Conservation (phyloP, 2,888 invertebrate species). For the Diarsia rubi region DNA sequence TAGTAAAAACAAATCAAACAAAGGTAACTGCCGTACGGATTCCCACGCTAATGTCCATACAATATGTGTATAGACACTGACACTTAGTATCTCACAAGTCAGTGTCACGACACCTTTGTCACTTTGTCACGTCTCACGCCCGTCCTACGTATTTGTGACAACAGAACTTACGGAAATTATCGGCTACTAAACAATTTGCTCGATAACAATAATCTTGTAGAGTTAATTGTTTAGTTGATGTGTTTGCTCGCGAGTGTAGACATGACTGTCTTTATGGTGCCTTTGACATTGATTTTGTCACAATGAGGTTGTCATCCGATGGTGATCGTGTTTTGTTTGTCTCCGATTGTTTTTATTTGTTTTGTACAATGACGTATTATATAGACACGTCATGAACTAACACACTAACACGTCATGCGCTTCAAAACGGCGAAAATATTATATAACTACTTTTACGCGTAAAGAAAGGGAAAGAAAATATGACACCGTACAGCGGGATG, state of each 20-base stretch:
- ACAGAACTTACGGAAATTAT: conserved; percentile 52
- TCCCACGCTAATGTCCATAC: conserved; percentile 77
- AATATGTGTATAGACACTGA: conserved; percentile 67
- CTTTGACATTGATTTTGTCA: not conserved
- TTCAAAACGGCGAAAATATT: no score
- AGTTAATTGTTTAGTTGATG: conserved; percentile 38
- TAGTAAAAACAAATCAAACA: conserved; percentile 57
- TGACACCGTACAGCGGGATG: no score
- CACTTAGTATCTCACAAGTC: conserved; percentile 67
- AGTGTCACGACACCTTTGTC: conserved; percentile 76
- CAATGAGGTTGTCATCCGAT: not conserved
- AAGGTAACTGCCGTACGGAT: conserved; percentile 52
- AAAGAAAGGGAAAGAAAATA: no score
- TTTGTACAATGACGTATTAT: no score
- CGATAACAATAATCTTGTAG: conserved; percentile 13
- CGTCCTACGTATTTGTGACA: conserved; percentile 22
- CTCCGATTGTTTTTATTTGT: not conserved
- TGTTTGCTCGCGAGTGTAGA: conserved; percentile 27
- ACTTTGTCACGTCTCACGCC: conserved; percentile 55
- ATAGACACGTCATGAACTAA: no score
- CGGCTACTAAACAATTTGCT: conserved; percentile 10
- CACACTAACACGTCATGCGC: no score
- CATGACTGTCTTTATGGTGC: not conserved
- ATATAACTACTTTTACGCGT: no score
- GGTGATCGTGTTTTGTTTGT: conserved; percentile 10